Evolutionary conservation across 2,113 vertebrate species (phyloP).

Genomic region (Chaetorhynchus papuensis): DNA sequence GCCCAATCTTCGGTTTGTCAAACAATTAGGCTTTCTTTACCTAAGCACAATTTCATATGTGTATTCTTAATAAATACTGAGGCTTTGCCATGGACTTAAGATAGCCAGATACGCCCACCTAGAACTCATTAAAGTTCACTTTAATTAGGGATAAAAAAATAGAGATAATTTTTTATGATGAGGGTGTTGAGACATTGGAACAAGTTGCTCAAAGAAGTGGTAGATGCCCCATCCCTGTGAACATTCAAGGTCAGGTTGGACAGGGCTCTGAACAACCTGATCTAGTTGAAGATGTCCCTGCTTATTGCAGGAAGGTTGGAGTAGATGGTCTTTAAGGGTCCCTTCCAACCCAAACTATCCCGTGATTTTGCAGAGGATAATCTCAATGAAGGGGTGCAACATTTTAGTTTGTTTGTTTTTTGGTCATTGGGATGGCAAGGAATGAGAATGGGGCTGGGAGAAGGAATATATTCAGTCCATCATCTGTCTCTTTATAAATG

Average conservation of each 20-base stretch:
- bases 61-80: background rate
- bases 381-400: background rate
- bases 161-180: background rate
- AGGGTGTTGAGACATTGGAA: background rate
- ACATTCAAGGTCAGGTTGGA: background rate
- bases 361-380: background rate
- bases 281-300: background rate
- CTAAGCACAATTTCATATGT: background rate
- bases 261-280: background rate
- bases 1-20: background rate
- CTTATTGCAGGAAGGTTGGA: background rate
- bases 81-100: background rate
- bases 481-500: background rate
- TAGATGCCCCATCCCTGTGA: background rate
- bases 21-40: background rate
- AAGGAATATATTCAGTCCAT: background rate
- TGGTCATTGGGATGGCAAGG: background rate
- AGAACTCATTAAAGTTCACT: background rate
- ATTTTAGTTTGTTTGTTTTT: background rate
- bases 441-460: background rate
- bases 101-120: background rate
- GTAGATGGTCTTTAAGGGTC: background rate
- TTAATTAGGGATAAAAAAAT: background rate
- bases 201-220: background rate
- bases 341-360: background rate